A percentile compares a stretch with the other conserved stretches of the same genome.
phyloP scores from a whole-genome alignment of 2,888 invertebrate genomes.

The Atethmia centrago region DNA sequence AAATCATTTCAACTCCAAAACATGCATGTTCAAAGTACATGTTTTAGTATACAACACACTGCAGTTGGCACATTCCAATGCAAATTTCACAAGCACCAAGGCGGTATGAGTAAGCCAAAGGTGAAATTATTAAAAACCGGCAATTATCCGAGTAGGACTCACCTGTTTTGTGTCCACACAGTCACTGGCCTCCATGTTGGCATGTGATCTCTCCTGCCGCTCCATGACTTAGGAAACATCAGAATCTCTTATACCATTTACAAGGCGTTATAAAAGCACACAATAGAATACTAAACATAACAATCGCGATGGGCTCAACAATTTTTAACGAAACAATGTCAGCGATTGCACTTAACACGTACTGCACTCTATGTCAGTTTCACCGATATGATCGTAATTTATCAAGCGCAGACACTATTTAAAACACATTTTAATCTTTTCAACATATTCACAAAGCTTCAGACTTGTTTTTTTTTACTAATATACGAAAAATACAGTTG shows the following conservation, averaged over 20 bases:
- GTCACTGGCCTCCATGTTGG: slow-evolving; percentile 92
- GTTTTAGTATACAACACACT: slow-evolving; percentile 44
- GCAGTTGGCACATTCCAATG: slow-evolving; percentile 66
- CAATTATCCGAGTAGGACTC: slow-evolving; percentile 83
- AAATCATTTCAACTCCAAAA: slow-evolving; percentile 43
- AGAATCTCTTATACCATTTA: slow-evolving; percentile 87
- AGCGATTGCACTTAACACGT: slow-evolving; percentile 86
- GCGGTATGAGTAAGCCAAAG: slow-evolving; percentile 73
- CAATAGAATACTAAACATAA: slow-evolving; percentile 86
- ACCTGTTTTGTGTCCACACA: slow-evolving; percentile 92
- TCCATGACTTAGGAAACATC: slow-evolving; percentile 89
- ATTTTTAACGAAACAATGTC: slow-evolving; percentile 89
- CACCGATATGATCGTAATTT: slow-evolving; percentile 63
- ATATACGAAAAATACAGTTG: slow-evolving; percentile 84
- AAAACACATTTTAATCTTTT: slow-evolving; percentile 74
- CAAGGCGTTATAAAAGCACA: slow-evolving; percentile 81
- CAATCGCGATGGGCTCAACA: slow-evolving; percentile 86
- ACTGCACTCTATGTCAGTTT: slow-evolving; percentile 78
- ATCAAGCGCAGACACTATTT: slow-evolving; percentile 68
- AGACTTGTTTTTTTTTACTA: slow-evolving; percentile 73
- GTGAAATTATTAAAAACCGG: slow-evolving; percentile 85
- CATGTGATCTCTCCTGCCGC: slow-evolving; percentile 88
- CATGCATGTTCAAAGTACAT: slow-evolving; percentile 46
- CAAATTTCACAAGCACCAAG: slow-evolving; percentile 71
- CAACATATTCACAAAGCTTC: slow-evolving; percentile 73